These are phyloP conservation scores for Pyrrhia umbra DNA, from an alignment of 2,888 invertebrate genomes.

Conservation along the genomic window DNA sequence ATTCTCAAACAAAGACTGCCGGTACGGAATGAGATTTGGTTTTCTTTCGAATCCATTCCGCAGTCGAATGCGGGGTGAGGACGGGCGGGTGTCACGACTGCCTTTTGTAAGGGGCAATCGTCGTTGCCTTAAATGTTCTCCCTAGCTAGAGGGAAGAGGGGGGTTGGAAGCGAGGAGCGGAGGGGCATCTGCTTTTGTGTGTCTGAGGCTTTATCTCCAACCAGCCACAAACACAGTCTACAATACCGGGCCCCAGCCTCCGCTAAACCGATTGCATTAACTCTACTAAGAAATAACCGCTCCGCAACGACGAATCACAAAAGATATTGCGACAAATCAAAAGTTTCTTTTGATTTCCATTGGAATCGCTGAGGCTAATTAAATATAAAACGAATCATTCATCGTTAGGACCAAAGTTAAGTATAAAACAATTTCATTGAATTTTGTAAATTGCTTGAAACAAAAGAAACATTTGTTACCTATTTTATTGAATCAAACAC, in stretches of 20 bases:
- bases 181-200: slow-evolving; percentile 80
- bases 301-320: slow-evolving; percentile 56
- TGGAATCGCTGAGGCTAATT: slow-evolving; percentile 43
- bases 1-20: slow-evolving; percentile 82
- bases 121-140: slow-evolving; percentile 81
- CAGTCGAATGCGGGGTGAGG: slow-evolving; percentile 71
- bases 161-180: slow-evolving; percentile 61
- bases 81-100: slow-evolving; percentile 57
- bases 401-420: slow-evolving; percentile 50
- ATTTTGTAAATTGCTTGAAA: slow-evolving; percentile 47
- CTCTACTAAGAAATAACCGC: slow-evolving; percentile 68
- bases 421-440: slow-evolving; percentile 63
- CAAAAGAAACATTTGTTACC: slow-evolving; percentile 28
- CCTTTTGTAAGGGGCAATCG: slow-evolving; percentile 85
- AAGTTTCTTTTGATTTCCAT: slow-evolving; percentile 56
- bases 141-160: slow-evolving; percentile 64
- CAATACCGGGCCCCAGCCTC: slow-evolving; percentile 65
- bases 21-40: slow-evolving; percentile 82
- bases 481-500: background rate
- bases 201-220: slow-evolving; percentile 79
- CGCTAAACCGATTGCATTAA: slow-evolving; percentile 80
- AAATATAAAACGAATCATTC: slow-evolving; percentile 62
- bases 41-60: slow-evolving; percentile 82
- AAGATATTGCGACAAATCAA: slow-evolving; percentile 63
- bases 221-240: slow-evolving; percentile 75